These are phyloP conservation scores for Pyrrhosoma nymphula DNA, from an alignment of 2,888 invertebrate species.

Conservation along the genomic window DNA sequence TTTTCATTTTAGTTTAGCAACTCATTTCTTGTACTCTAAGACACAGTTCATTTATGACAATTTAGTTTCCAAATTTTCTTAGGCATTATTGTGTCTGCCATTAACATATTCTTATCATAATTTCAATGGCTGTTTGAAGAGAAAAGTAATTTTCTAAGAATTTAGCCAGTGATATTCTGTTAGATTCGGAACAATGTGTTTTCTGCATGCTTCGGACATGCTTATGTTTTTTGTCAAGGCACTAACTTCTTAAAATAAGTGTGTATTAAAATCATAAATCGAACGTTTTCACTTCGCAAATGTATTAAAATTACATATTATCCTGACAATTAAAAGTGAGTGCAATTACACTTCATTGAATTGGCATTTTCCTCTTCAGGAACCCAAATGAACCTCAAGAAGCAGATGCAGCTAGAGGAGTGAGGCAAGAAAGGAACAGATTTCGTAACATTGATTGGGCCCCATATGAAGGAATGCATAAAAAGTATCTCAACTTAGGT, in stretches of 20 bases:
- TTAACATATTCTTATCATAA: too few species aligned
- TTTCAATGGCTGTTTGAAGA: too few species aligned
- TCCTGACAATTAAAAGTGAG: neutral
- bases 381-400: slow-evolving; percentile 93
- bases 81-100: too few species aligned
- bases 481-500: slow-evolving; percentile 94
- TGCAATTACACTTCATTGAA: neutral
- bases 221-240: too few species aligned
- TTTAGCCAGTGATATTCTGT: too few species aligned
- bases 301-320: neutral
- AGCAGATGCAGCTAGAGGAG: slow-evolving; percentile 82
- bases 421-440: slow-evolving; percentile 88
- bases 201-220: too few species aligned
- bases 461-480: slow-evolving; percentile 94
- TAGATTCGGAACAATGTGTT: too few species aligned
- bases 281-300: neutral
- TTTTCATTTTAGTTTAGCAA: neutral
- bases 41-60: neutral
- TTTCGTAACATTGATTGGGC: slow-evolving; percentile 96
- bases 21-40: neutral
- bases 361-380: slow-evolving; percentile 78
- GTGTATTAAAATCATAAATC: neutral
- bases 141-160: too few species aligned
- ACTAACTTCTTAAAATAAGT: too few species aligned
- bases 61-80: neutral